Evolutionary conservation across 2,888 invertebrate species (phyloP).

Genomic region (Hydrotaea cyrtoneurina): DNA sequence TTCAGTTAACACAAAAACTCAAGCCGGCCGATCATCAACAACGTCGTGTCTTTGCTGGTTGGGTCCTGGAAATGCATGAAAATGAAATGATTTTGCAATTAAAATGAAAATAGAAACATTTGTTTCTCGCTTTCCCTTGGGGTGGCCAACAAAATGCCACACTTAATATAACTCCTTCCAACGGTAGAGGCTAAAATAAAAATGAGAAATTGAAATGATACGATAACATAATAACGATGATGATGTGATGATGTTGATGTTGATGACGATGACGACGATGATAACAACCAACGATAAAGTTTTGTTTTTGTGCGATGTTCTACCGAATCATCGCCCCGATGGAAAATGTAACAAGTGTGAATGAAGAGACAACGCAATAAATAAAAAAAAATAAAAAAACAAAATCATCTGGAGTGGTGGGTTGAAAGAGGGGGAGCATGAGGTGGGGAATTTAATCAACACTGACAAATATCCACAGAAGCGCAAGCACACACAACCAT

Average conservation of each 20-base stretch:
- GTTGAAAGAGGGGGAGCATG: neutral
- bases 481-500: neutral
- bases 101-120: too few species aligned
- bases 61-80: too few species aligned
- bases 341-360: slow-evolving; percentile 43
- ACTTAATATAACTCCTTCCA: too few species aligned
- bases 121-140: too few species aligned
- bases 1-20: too few species aligned
- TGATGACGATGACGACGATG: neutral
- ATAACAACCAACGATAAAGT: neutral
- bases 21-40: too few species aligned
- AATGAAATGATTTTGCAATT: too few species aligned
- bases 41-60: too few species aligned
- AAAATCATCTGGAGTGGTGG: neutral
- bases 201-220: neutral
- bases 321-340: neutral
- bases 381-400: too few species aligned
- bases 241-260: too few species aligned
- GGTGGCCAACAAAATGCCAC: too few species aligned
- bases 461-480: neutral
- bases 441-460: neutral
- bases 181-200: too few species aligned
- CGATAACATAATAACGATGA: neutral
- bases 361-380: neutral
- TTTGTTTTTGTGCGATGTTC: neutral